A percentile compares a stretch with the other conserved stretches of the same genome.
phyloP scores from a whole-genome alignment of 2,888 invertebrate species.

The Drosophila dives region DNA sequence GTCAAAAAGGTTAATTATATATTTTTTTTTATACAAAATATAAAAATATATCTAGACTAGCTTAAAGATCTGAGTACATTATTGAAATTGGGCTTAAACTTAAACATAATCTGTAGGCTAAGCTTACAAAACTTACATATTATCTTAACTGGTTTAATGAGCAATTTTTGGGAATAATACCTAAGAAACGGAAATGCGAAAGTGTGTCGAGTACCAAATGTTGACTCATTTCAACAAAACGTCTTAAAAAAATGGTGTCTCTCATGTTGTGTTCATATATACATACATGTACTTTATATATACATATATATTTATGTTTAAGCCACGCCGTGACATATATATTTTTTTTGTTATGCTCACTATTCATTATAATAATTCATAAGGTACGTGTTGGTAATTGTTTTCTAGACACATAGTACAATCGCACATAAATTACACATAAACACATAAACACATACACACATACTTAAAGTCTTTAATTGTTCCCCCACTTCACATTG shows the following conservation, averaged over 20 bases:
- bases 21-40: background rate
- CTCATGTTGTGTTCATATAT: background rate
- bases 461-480: background rate
- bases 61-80: background rate
- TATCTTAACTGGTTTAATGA: background rate
- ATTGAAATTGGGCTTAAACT: background rate
- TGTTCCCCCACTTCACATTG: conserved; percentile 40
- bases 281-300: background rate
- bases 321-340: conserved; percentile 20
- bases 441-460: background rate
- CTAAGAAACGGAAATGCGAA: background rate
- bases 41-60: background rate
- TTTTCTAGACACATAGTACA: conserved; percentile 8
- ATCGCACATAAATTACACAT: background rate
- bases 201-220: conserved; percentile 7
- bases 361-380: conserved; percentile 21
- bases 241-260: background rate
- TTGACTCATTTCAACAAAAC: background rate
- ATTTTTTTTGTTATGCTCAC: conserved; percentile 15
- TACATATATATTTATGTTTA: background rate
- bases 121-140: background rate
- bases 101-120: background rate
- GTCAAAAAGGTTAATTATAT: background rate
- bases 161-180: background rate
- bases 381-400: conserved; percentile 30